A percentile compares a stretch with the other conserved stretches of the same genome.
Evolutionary conservation across 2,888 invertebrate species (phyloP).

Genomic region (Drosophila suboccidentalis): DNA sequence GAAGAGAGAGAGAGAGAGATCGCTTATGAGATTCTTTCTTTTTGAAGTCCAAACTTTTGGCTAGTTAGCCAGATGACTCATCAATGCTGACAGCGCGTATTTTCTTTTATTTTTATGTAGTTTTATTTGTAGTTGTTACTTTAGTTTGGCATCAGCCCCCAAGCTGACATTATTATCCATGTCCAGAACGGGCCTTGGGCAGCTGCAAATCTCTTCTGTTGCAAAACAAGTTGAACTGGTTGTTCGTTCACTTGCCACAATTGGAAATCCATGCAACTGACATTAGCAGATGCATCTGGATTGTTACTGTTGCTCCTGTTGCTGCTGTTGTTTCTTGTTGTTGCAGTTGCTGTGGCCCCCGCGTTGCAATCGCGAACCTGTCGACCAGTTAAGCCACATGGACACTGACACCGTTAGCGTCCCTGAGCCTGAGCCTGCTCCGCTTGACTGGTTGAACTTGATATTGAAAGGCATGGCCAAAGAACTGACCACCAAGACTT

Average conservation of each 20-base stretch:
- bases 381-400: constrained; percentile 31
- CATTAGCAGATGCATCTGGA: constrained; percentile 51
- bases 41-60: constrained; percentile 24
- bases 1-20: background rate
- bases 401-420: constrained; percentile 67
- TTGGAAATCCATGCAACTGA: constrained; percentile 68
- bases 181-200: constrained; percentile 37
- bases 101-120: constrained; percentile 1
- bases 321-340: constrained; percentile 5
- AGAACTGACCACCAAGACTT: constrained; percentile 50
- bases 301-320: constrained; percentile 8
- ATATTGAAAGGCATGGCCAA: constrained; percentile 74
- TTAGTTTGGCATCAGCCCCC: constrained; percentile 11
- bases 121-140: constrained; percentile 5
- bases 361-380: constrained; percentile 58
- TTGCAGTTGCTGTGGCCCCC: constrained; percentile 36
- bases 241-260: constrained; percentile 62
- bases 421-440: constrained; percentile 36
- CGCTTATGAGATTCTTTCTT: constrained; percentile 11
- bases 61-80: constrained; percentile 65
- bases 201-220: constrained; percentile 64
- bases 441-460: constrained; percentile 83
- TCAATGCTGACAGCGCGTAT: constrained; percentile 45
- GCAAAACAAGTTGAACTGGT: constrained; percentile 77
- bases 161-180: constrained; percentile 25